phyloP scores from a whole-genome alignment of 2,113 vertebrate species.

The Eulacestoma nigropectus region DNA sequence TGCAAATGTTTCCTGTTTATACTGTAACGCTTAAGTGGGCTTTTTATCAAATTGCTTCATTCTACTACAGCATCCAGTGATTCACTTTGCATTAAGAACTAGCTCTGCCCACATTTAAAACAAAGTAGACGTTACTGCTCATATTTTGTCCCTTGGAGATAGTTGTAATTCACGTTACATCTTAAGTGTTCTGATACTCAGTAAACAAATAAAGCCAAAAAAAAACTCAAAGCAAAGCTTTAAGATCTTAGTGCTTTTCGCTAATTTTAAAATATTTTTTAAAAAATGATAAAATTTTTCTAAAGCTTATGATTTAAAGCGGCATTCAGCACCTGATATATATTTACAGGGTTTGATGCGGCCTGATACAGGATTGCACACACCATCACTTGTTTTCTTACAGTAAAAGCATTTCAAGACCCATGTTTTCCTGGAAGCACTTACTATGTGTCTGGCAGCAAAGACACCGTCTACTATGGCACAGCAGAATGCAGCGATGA shows the following conservation, averaged over 20 bases:
- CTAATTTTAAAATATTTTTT: neutral
- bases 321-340: neutral
- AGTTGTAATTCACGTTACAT: neutral
- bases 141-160: neutral
- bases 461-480: conserved; percentile 97
- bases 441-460: conserved; percentile 96
- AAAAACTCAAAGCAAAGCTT: neutral
- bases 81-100: neutral
- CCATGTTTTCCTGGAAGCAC: conserved; percentile 63
- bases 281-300: neutral
- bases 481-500: conserved; percentile 96
- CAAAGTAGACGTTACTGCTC: neutral
- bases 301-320: neutral
- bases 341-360: neutral
- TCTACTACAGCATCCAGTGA: neutral
- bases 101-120: neutral
- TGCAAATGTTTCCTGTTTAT: neutral
- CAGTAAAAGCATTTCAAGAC: neutral
- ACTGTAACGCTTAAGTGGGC: neutral
- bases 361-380: accelerated
- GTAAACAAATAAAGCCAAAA: neutral
- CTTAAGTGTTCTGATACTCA: neutral
- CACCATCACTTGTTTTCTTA: neutral
- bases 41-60: neutral
- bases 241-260: neutral